These are phyloP conservation scores for Pachymerium ferrugineum DNA, from an alignment of 2,888 invertebrate species.

Conservation along the genomic window DNA sequence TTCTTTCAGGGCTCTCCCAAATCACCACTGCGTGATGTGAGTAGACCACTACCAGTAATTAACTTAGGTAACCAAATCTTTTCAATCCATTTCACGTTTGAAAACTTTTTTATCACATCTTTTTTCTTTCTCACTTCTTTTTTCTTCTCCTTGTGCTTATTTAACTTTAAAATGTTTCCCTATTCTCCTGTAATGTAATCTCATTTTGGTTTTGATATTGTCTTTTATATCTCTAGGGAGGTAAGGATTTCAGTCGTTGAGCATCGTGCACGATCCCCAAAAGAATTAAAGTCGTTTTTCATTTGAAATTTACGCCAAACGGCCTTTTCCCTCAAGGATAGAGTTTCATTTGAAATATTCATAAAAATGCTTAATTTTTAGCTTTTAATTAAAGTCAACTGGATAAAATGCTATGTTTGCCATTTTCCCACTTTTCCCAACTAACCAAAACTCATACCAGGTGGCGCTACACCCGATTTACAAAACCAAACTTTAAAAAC, in stretches of 20 bases:
- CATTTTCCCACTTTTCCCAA: not conserved
- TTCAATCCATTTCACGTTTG: not conserved
- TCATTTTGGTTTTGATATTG: conserved; percentile 19
- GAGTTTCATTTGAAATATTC: conserved; percentile 2
- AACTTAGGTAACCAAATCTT: conserved; percentile 1
- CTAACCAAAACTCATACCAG: not conserved
- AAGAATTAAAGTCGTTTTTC: conserved; percentile 19
- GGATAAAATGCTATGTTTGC: not conserved
- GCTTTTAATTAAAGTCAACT: not conserved
- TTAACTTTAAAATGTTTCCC: conserved; percentile 19
- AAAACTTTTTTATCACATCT: not conserved
- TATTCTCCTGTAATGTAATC: conserved; percentile 15
- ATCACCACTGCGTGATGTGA: too few species aligned
- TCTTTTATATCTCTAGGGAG: conserved; percentile 15
- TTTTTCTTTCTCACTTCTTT: not conserved
- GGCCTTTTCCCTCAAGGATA: not conserved
- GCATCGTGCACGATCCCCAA: conserved; percentile 12
- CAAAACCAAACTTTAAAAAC: conserved; percentile 1
- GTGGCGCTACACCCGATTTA: not conserved
- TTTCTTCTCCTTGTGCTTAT: not conserved
- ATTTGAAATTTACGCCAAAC: conserved; percentile 19
- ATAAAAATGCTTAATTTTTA: not conserved
- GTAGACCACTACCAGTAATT: not conserved
- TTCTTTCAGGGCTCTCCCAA: too few species aligned
- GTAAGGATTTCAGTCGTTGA: conserved; percentile 18